A percentile compares a stretch with the other conserved stretches of the same genome.
phyloP scores from a whole-genome alignment of 2,113 vertebrate species.

The Rattus rattus region DNA sequence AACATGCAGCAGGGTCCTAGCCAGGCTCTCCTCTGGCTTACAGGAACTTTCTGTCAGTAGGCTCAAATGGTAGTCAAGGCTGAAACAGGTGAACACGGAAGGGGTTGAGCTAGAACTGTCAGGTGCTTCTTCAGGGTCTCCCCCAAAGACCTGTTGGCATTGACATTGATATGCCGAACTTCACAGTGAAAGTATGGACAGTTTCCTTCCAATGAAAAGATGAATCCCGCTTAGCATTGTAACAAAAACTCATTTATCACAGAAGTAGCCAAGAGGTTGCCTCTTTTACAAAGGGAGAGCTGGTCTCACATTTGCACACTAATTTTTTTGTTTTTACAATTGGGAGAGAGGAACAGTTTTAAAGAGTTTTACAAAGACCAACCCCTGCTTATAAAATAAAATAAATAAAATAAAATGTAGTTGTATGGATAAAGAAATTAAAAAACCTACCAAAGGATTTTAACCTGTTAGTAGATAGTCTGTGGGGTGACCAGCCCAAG shows the following conservation, averaged over 20 bases:
- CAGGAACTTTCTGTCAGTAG: background rate
- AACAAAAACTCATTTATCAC: background rate
- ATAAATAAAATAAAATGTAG: conserved; percentile 5
- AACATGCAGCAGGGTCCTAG: conserved; percentile 12
- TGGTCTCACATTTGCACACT: background rate
- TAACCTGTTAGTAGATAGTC: background rate
- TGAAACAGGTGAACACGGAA: background rate
- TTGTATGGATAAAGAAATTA: background rate
- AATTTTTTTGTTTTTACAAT: background rate
- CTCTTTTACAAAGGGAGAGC: conserved; percentile 8
- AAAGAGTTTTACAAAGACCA: conserved; percentile 16
- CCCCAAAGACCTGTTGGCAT: background rate
- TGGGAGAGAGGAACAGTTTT: background rate
- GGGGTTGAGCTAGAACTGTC: background rate
- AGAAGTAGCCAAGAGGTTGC: background rate
- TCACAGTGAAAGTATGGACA: background rate
- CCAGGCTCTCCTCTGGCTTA: background rate
- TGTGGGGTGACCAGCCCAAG: background rate
- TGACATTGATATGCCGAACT: conserved; percentile 24
- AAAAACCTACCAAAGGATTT: background rate
- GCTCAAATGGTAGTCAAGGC: background rate
- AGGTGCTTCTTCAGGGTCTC: background rate
- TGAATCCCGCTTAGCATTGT: background rate
- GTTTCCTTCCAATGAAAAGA: conserved; percentile 21
- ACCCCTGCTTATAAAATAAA: background rate